A percentile compares a stretch with the other conserved stretches of the same genome.
These are phyloP conservation scores for Pyrocephalus nanus DNA, from an alignment of 2,797 vertebrate species.

Conservation along the genomic window DNA sequence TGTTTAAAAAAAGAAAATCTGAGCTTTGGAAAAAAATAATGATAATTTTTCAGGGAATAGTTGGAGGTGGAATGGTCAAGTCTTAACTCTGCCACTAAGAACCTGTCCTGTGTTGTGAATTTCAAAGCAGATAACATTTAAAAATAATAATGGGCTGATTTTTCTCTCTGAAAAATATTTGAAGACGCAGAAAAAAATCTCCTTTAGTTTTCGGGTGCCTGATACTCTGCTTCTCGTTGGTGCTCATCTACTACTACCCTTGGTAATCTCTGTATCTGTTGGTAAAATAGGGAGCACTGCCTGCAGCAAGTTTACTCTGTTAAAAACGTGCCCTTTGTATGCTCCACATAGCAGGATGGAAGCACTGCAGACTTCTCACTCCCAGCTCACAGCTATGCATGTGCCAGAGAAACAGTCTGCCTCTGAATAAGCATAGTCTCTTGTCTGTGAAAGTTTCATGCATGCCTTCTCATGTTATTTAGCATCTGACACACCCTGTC, in stretches of 20 bases:
- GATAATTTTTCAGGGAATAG: background rate
- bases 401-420: background rate
- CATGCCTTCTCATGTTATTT: background rate
- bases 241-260: background rate
- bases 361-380: background rate
- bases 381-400: fast-evolving
- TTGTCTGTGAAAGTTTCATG: background rate
- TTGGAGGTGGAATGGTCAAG: background rate
- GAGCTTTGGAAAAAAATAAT: background rate
- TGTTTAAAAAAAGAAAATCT: background rate
- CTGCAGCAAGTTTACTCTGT: background rate
- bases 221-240: background rate
- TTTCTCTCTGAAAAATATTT: background rate
- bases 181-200: background rate
- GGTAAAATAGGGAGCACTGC: background rate
- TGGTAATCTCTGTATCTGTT: background rate
- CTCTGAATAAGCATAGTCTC: background rate
- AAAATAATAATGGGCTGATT: background rate
- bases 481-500: background rate
- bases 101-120: background rate
- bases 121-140: background rate
- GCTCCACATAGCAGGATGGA: background rate
- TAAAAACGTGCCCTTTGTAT: background rate
- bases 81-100: background rate
- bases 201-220: background rate